Conservation (phyloP, 2,113 vertebrate genomes). For the Neotoma lepida region DNA sequence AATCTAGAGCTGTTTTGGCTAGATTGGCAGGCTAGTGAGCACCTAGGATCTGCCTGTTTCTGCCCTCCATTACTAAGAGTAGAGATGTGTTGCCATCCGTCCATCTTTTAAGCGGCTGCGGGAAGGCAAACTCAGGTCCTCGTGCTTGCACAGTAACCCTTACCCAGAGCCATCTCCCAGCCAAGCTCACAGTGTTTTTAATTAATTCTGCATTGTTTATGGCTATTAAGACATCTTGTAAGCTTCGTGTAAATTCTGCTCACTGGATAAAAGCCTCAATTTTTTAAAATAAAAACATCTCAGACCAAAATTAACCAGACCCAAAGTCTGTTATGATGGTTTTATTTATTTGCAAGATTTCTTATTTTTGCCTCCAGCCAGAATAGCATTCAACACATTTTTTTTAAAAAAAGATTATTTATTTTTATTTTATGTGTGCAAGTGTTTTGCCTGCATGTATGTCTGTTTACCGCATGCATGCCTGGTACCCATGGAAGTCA, state of each 20-base stretch:
- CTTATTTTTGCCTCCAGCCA: not conserved
- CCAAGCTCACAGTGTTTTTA: not conserved
- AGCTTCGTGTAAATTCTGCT: slow-evolving; percentile 17
- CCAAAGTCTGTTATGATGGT: not conserved
- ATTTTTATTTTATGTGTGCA: not conserved
- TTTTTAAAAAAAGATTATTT: not conserved
- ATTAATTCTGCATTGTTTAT: not conserved
- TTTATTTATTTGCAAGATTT: not conserved
- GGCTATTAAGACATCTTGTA: not conserved
- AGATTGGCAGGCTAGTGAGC: not conserved
- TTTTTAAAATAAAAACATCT: not conserved
- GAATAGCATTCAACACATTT: not conserved
- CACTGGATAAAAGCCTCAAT: not conserved
- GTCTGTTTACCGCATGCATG: not conserved
- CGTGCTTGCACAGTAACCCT: not conserved
- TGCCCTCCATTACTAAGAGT: no score
- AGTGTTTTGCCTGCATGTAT: not conserved
- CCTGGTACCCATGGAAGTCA: not conserved
- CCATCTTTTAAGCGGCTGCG: not conserved
- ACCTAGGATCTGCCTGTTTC: not conserved
- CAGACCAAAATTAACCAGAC: not conserved
- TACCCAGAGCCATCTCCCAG: not conserved
- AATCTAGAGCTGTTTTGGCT: not conserved
- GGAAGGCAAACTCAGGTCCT: not conserved
- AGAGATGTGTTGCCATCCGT: no score